Evolutionary conservation across 1,140 invertebrate genomes (phyloP), one percentile per base, ranked within the genome.

Genomic region (Brachionus rubens): DNA sequence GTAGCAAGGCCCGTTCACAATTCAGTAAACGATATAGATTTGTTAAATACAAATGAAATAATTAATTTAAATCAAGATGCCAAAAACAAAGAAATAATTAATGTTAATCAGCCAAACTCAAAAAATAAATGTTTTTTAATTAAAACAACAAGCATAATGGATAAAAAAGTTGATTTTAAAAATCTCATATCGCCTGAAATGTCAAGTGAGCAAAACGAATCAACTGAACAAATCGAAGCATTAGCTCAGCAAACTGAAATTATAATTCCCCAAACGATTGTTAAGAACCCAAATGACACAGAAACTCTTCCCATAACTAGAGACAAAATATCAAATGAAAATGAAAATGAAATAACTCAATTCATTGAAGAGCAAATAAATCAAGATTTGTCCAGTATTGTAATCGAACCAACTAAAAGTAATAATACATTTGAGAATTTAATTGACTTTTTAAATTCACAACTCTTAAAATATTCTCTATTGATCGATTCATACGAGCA

Each of bases 1-100:
- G 94, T 97, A 24, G 94, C 93, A 12, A 87, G 94, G 76, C 80
- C 80, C 77, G 36, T 76, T 19, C 21, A 62, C 14, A 59, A 76
- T 62, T 46, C 41, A 12, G 41, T 33, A 2, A 28, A 28, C 40
- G 54, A 62, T 5, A 26, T 36, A 6, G 75, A 76, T 1, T 6
- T 21, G 0, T 21, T 36, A 43, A 40, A 28, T 62, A 16, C 28
- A 24, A 47, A 56, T 30, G 67, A 72, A 72, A 19, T 36, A 33
- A 50, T 59, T 6, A 24, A 21, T 47, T 47, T 40, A 33, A 36
- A 72, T 52, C n/a, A 40, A 41, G 36, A 48, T 16, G 50, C 21
- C 28, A 7, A 6, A 1, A 72, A 50, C 14, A 33, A 72, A 16
- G 46, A 52, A 16, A 36, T 50, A 0, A 14, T 33, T 5, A 16